These are phyloP conservation scores for Melinaea menophilus DNA, from an alignment of 2,888 invertebrate species.

Conservation along the genomic window DNA sequence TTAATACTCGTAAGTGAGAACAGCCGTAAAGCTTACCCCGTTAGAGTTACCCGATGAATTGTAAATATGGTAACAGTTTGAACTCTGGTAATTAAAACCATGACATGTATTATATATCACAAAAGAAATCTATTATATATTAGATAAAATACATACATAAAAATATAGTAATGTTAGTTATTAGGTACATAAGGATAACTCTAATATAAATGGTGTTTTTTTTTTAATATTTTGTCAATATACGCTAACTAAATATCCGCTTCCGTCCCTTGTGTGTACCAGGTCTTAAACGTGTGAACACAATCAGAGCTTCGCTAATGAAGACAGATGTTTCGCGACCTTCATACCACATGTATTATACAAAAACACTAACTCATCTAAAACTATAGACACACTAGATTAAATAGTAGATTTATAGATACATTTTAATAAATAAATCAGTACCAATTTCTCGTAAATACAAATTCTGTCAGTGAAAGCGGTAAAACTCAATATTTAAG, in stretches of 20 bases:
- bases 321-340: not conserved
- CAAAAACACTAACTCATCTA: not conserved
- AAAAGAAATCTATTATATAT: not conserved
- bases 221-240: not conserved
- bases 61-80: conserved; percentile 1
- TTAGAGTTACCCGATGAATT: conserved; percentile 1
- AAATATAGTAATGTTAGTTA: too few relatives aligned
- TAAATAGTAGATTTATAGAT: too few relatives aligned
- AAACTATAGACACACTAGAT: too few relatives aligned
- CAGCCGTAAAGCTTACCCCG: conserved; percentile 22
- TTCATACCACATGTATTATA: conserved; percentile 1
- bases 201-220: not conserved
- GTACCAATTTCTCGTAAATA: too few relatives aligned
- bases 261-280: not conserved
- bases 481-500: too few relatives aligned
- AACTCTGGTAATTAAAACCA: not conserved
- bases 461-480: too few relatives aligned
- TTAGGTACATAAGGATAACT: not conserved
- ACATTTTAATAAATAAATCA: too few relatives aligned
- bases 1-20: conserved; percentile 59
- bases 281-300: conserved; percentile 23
- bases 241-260: conserved; percentile 6
- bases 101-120: not conserved
- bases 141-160: not conserved
- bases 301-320: conserved; percentile 11